Conservation (phyloP, 1,140 invertebrate genomes). For the Saccostrea glomerata region DNA sequence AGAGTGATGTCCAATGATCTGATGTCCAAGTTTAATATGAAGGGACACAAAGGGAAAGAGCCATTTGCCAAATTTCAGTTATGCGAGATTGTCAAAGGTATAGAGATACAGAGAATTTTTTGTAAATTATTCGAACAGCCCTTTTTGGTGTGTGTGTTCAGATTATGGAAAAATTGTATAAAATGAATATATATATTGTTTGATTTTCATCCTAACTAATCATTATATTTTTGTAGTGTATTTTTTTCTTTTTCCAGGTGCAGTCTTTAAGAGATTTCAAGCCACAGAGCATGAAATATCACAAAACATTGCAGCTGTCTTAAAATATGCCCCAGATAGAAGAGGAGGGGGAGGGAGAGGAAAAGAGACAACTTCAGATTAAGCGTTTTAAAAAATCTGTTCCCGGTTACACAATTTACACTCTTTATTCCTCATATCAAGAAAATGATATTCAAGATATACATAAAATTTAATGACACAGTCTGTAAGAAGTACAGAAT, state of each 20-base stretch:
- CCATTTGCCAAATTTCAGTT: neutral
- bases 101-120: neutral
- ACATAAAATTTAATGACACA: neutral
- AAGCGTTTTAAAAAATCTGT: neutral
- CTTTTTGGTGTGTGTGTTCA: neutral
- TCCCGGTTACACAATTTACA: too few species aligned
- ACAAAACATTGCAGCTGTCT: neutral
- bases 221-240: too few species aligned
- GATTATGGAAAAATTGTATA: neutral
- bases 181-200: neutral
- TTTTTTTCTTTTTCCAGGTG: neutral
- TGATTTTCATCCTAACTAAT: neutral
- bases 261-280: neutral
- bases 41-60: conserved; percentile 8
- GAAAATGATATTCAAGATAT: neutral
- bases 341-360: neutral
- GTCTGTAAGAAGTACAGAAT: neutral
- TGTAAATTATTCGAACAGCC: neutral
- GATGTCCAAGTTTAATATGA: conserved; percentile 13
- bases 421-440: neutral
- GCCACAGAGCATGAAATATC: neutral
- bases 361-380: neutral
- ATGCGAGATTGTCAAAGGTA: conserved; percentile 15
- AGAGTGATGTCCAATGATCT: conserved; percentile 17
- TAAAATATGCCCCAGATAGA: neutral